A percentile compares a stretch with the other conserved stretches of the same genome.
phyloP scores from a whole-genome alignment of 2,797 vertebrate species.

The Aphelocoma californica region DNA sequence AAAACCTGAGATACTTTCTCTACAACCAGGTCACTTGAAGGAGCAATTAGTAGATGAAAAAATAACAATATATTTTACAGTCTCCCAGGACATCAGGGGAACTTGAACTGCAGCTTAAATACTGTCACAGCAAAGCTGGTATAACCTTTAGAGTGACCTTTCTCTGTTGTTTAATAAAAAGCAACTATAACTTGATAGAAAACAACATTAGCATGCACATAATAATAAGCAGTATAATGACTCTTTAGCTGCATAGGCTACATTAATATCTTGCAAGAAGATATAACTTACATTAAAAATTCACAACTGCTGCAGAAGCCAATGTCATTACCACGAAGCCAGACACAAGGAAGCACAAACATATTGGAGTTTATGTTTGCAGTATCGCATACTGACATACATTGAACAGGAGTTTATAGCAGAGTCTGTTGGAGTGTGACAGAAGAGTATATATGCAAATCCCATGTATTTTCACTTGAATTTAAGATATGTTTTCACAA shows the following conservation, averaged over 20 bases:
- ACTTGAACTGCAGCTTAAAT: neutral
- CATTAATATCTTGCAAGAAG: constrained; percentile 1
- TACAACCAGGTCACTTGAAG: neutral
- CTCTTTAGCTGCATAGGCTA: neutral
- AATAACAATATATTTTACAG: constrained; percentile 9
- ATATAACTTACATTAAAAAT: constrained; percentile 21
- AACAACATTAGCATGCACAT: constrained; percentile 34
- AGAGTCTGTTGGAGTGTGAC: neutral
- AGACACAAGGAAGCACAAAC: neutral
- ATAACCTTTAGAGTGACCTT: constrained; percentile 35
- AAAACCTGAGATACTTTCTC: neutral
- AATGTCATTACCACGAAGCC: neutral
- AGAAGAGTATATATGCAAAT: neutral
- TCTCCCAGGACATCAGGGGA: neutral
- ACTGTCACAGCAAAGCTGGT: neutral
- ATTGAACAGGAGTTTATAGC: neutral
- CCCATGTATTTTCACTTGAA: neutral
- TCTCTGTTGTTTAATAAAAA: constrained; percentile 20
- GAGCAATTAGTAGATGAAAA: constrained; percentile 38
- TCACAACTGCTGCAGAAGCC: neutral
- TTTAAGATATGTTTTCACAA: neutral
- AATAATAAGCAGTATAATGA: constrained; percentile 25
- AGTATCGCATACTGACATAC: neutral
- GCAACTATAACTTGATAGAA: neutral
- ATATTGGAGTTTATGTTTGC: neutral